phyloP scores from a whole-genome alignment of 2,888 invertebrate genomes.

The Cinara cedri region DNA sequence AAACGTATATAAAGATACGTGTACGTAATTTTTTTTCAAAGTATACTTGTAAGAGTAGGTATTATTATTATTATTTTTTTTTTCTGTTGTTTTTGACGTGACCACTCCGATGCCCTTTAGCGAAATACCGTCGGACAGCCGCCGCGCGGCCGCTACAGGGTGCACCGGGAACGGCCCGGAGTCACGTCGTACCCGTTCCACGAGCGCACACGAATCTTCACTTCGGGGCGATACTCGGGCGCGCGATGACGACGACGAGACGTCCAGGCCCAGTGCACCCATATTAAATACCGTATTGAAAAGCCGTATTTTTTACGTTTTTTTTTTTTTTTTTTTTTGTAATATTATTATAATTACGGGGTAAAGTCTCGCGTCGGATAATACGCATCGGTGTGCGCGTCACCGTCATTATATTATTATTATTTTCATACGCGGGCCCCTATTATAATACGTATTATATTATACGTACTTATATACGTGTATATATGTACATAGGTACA shows the following conservation, averaged over 20 bases:
- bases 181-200: not conserved
- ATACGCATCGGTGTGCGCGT: not conserved
- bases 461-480: not conserved
- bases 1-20: no score
- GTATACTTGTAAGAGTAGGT: no score
- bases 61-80: no score
- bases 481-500: not conserved
- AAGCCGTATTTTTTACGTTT: no score
- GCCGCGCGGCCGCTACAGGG: not conserved
- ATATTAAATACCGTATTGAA: not conserved
- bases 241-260: not conserved
- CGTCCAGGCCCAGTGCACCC: no score
- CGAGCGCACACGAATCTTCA: not conserved
- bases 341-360: conserved; percentile 15
- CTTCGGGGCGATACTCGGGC: conserved; percentile 12
- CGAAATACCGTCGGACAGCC: no score
- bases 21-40: no score
- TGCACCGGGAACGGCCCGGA: not conserved
- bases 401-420: not conserved
- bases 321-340: no score
- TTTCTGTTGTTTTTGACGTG: no score
- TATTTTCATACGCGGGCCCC: not conserved
- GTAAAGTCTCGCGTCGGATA: conserved; percentile 9
- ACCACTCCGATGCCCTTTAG: no score
- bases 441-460: no score